Conservation (phyloP, 2,797 vertebrate genomes). For the Arctocebus calabarensis region DNA sequence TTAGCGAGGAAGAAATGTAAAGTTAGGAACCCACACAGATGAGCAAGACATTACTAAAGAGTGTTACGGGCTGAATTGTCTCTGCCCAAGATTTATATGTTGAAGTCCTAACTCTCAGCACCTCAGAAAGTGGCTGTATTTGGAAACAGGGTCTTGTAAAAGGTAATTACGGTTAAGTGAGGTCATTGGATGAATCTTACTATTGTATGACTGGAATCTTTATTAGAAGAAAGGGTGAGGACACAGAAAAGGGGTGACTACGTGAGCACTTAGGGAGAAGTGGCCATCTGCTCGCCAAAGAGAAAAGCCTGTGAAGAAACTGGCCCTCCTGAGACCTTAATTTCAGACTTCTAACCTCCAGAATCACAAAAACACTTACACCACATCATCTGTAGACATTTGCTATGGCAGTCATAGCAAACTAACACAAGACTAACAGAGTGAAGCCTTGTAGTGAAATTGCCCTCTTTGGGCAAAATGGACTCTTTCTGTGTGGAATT, state of each 20-base stretch:
- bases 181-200: not conserved
- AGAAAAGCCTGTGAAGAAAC: not conserved
- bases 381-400: not conserved
- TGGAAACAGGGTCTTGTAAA: not conserved
- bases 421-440: not conserved
- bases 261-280: not conserved
- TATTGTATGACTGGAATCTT: not conserved
- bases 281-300: not conserved
- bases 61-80: not conserved
- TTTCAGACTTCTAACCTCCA: not conserved
- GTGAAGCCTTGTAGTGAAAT: not conserved
- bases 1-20: constrained; percentile 67
- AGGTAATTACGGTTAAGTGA: not conserved
- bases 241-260: not conserved
- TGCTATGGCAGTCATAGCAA: not conserved
- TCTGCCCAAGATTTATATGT: not conserved
- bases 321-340: not conserved
- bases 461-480: constrained; percentile 41
- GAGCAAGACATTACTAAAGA: constrained; percentile 47
- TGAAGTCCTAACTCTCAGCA: not conserved
- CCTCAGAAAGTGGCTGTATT: not conserved
- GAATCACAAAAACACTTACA: not conserved
- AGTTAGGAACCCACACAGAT: constrained; percentile 56
- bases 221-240: not conserved
- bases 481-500: constrained; percentile 55